Percentiles rank a stretch among this genome's conserved stretches.
phyloP scores from a whole-genome alignment of 2,888 invertebrate genomes.

The Dasysyrphus albostriatus region DNA sequence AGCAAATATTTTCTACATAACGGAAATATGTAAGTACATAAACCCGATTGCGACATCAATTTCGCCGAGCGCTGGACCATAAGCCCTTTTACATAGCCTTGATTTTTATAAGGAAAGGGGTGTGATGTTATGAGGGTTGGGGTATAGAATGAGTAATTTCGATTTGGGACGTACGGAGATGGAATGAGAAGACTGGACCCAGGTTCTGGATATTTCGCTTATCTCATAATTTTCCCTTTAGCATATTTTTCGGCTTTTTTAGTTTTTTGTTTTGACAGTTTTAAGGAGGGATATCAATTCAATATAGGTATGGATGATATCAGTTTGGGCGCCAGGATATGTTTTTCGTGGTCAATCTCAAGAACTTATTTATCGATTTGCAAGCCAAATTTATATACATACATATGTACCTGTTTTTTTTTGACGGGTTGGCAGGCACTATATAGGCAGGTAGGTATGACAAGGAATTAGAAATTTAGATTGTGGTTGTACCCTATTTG shows the following conservation, averaged over 20 bases:
- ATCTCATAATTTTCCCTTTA: slow-evolving; percentile 60
- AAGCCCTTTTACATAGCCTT: slow-evolving; percentile 56
- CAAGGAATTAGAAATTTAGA: slow-evolving; percentile 70
- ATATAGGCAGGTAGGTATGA: slow-evolving; percentile 22
- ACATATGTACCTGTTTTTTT: slow-evolving; percentile 4
- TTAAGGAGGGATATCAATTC: slow-evolving; percentile 56
- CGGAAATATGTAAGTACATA: slow-evolving; percentile 76
- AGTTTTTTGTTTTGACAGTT: slow-evolving; percentile 65
- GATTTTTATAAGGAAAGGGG: slow-evolving; percentile 20
- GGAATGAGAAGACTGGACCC: background rate
- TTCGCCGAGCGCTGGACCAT: slow-evolving; percentile 68
- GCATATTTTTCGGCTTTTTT: slow-evolving; percentile 52
- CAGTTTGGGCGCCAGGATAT: slow-evolving; percentile 49
- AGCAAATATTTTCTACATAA: slow-evolving; percentile 74
- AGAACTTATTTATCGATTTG: slow-evolving; percentile 70
- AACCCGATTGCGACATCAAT: slow-evolving; percentile 76
- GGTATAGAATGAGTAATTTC: slow-evolving; percentile 30
- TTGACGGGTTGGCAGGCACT: slow-evolving; percentile 1
- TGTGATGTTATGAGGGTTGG: background rate
- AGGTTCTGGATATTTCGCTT: slow-evolving; percentile 49
- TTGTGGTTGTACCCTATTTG: slow-evolving; percentile 70
- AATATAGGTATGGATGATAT: slow-evolving; percentile 33
- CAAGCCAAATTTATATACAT: slow-evolving; percentile 1
- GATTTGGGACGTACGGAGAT: slow-evolving; percentile 22
- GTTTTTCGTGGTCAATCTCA: slow-evolving; percentile 65